phyloP scores from a whole-genome alignment of 2,888 invertebrate genomes.

The Steinernema scapterisci region DNA sequence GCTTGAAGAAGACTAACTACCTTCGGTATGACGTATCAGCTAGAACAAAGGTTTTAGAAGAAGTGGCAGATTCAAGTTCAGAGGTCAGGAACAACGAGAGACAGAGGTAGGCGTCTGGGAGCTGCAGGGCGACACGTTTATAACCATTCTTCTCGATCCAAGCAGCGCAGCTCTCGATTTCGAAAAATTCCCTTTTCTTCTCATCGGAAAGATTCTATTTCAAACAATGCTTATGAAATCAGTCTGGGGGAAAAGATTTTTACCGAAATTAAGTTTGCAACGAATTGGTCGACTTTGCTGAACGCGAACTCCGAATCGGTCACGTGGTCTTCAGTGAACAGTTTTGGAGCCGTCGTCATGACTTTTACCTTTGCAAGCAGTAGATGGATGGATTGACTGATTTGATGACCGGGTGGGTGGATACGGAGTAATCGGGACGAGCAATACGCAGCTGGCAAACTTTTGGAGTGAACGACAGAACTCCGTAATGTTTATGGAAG shows the following conservation, averaged over 20 bases:
- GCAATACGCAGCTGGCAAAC: no score
- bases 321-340: not conserved
- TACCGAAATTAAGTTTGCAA: not conserved
- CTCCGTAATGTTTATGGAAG: no score
- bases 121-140: conserved; percentile 58
- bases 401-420: no score
- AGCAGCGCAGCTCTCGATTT: conserved; percentile 45
- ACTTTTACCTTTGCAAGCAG: not conserved
- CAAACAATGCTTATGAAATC: not conserved
- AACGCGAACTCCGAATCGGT: not conserved
- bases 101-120: conserved; percentile 52
- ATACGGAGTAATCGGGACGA: no score
- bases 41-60: conserved; percentile 55
- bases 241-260: not conserved
- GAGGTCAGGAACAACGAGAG: conserved; percentile 12
- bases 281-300: not conserved
- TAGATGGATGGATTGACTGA: no score
- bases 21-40: conserved; percentile 65
- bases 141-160: conserved; percentile 53
- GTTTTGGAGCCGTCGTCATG: not conserved
- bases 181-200: conserved; percentile 51
- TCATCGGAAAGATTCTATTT: conserved; percentile 32
- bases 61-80: not conserved
- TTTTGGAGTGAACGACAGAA: no score
- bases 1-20: conserved; percentile 41